Percentiles rank a stretch among this genome's conserved stretches.
Conservation (phyloP, 2,888 invertebrate genomes). For the Malacosoma neustria region DNA sequence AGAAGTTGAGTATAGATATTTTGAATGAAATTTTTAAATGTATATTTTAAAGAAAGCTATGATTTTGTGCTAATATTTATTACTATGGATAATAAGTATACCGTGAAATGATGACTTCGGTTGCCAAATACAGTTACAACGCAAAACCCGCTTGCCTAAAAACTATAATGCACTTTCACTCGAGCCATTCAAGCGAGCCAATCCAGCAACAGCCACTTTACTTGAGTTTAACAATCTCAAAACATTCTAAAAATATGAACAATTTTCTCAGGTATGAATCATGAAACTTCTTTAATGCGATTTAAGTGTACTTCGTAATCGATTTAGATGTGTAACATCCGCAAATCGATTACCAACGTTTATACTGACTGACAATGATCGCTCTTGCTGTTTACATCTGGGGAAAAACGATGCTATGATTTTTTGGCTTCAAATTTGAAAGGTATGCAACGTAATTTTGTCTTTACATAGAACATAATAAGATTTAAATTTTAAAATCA, state of each 20-base stretch:
- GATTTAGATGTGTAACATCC: not conserved
- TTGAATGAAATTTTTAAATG: too few relatives aligned
- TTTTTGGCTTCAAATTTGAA: not conserved
- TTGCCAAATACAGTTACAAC: conserved; percentile 1
- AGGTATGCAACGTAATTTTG: too few relatives aligned
- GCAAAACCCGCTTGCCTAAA: not conserved
- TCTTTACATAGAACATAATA: too few relatives aligned
- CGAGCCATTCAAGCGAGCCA: not conserved
- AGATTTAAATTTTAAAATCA: too few relatives aligned
- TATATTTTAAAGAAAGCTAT: too few relatives aligned
- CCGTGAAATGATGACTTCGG: not conserved
- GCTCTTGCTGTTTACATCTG: not conserved
- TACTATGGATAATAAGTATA: too few relatives aligned
- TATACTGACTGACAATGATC: not conserved
- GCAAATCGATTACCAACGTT: not conserved
- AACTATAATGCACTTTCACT: not conserved
- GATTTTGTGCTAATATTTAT: too few relatives aligned
- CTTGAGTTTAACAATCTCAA: not conserved
- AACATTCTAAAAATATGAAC: not conserved
- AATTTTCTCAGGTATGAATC: not conserved
- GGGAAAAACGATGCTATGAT: not conserved
- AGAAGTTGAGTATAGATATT: too few relatives aligned
- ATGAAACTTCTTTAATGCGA: not conserved
- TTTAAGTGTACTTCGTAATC: too few relatives aligned
- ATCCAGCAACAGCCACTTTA: not conserved